Percentiles rank a stretch among this genome's conserved stretches.
Evolutionary conservation across 2,888 invertebrate genomes (phyloP).

Genomic region (Chaetoderma sp.): DNA sequence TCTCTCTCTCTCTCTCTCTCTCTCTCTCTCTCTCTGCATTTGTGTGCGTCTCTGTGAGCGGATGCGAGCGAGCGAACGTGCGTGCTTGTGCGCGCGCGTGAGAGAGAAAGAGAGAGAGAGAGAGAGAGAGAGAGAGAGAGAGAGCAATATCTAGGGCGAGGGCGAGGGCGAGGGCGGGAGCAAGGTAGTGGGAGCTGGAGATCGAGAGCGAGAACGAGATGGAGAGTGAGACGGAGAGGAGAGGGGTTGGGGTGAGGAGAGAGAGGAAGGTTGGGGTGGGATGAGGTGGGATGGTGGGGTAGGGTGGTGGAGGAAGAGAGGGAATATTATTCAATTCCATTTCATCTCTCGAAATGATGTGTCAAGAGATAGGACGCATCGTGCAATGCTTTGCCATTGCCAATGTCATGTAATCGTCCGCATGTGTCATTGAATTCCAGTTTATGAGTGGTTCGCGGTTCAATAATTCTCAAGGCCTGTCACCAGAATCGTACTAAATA

Average conservation of each 20-base stretch:
- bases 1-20: too few species aligned
- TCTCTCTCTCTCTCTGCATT: background rate
- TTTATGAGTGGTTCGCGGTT: too few species aligned
- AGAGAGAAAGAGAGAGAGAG: slow-evolving; percentile 8
- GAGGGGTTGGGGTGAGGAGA: background rate
- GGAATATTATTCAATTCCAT: slow-evolving; percentile 8
- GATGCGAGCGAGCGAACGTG: background rate
- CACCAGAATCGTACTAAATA: too few species aligned
- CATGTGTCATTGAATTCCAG: too few species aligned
- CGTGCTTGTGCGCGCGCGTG: background rate
- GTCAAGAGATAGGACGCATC: too few species aligned
- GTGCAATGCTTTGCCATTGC: too few species aligned
- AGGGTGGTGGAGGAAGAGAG: slow-evolving; percentile 12
- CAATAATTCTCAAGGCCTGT: too few species aligned
- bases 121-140: slow-evolving; percentile 10
- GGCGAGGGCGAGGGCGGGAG: background rate
- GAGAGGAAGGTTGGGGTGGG: background rate
- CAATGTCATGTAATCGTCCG: too few species aligned
- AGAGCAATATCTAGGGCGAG: background rate
- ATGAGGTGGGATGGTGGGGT: background rate
- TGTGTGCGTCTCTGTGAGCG: slow-evolving; percentile 13
- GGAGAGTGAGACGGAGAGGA: background rate
- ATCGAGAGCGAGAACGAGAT: background rate
- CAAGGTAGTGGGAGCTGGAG: background rate
- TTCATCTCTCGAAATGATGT: background rate